Percentiles rank a stretch among this genome's conserved stretches.
These are phyloP conservation scores for Nineta flava DNA, from an alignment of 2,888 invertebrate species.

Conservation along the genomic window DNA sequence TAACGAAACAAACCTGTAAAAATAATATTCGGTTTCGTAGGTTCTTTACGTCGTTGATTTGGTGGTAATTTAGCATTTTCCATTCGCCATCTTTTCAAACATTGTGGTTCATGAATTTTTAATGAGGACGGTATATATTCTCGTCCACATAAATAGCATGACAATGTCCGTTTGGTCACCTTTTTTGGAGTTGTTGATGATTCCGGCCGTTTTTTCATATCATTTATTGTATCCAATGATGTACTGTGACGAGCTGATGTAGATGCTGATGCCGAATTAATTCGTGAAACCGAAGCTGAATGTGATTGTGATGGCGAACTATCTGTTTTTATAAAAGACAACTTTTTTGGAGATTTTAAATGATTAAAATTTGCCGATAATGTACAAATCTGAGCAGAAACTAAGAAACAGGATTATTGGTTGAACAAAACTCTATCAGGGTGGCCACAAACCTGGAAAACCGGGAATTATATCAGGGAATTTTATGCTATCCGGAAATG, in stretches of 20 bases:
- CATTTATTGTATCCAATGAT: too few species aligned
- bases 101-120: constrained; percentile 48
- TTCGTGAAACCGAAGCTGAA: not conserved
- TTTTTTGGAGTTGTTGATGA: constrained; percentile 10
- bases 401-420: not conserved
- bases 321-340: not conserved
- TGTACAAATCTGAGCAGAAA: not conserved
- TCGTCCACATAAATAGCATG: constrained; percentile 48
- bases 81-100: constrained; percentile 43
- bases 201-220: constrained; percentile 8
- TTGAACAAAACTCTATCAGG: too few species aligned
- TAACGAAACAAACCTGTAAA: constrained; percentile 25
- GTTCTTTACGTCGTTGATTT: constrained; percentile 33
- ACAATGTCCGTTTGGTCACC: constrained; percentile 20
- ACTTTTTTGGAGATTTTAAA: not conserved
- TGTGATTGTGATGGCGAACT: too few species aligned
- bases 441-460: too few species aligned
- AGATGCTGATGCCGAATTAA: not conserved
- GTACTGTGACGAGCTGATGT: too few species aligned
- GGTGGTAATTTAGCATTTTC: constrained; percentile 44
- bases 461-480: too few species aligned
- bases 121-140: constrained; percentile 45
- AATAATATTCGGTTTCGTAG: constrained; percentile 37
- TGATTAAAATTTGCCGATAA: not conserved
- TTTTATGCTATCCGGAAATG: too few species aligned